phyloP scores from a whole-genome alignment of 1,140 invertebrate species.

The Mamestra configurata region DNA sequence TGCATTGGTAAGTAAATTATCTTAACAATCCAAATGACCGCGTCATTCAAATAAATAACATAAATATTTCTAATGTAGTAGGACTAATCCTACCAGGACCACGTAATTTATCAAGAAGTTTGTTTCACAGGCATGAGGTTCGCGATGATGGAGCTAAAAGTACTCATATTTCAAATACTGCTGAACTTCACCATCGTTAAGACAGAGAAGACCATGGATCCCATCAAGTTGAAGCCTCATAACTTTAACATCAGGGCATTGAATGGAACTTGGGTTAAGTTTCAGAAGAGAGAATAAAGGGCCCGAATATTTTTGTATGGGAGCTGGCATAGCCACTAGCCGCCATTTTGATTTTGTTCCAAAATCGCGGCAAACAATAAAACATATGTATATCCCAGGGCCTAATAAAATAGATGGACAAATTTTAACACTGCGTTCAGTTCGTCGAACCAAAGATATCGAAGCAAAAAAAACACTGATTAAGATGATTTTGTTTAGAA shows the following conservation, averaged over 20 bases:
- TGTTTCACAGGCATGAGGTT: conserved; percentile 55
- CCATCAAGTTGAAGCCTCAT: conserved; percentile 49
- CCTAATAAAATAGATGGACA: too few species aligned
- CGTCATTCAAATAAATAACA: too few species aligned
- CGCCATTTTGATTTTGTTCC: too few species aligned
- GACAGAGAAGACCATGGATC: conserved; percentile 57
- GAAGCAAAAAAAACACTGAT: too few species aligned
- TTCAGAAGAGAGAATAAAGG: background rate
- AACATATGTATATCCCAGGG: too few species aligned
- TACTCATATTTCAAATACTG: conserved; percentile 52
- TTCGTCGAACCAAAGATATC: too few species aligned
- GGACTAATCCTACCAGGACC: background rate
- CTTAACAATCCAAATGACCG: too few species aligned
- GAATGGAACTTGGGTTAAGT: background rate
- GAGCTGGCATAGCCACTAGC: too few species aligned
- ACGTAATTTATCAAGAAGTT: conserved; percentile 10
- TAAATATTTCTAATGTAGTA: background rate
- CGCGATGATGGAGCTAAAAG: conserved; percentile 56
- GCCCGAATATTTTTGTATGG: too few species aligned
- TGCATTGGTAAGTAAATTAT: conserved; percentile 81
- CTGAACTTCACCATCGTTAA: conserved; percentile 57
- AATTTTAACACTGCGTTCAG: too few species aligned
- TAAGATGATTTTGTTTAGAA: too few species aligned
- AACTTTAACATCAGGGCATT: conserved; percentile 51
- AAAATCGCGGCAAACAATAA: too few species aligned